Evolutionary conservation across 2,113 vertebrate species (phyloP), one percentile per base, ranked within the genome.

Genomic region (Pseudolaguvia tuberculata): DNA sequence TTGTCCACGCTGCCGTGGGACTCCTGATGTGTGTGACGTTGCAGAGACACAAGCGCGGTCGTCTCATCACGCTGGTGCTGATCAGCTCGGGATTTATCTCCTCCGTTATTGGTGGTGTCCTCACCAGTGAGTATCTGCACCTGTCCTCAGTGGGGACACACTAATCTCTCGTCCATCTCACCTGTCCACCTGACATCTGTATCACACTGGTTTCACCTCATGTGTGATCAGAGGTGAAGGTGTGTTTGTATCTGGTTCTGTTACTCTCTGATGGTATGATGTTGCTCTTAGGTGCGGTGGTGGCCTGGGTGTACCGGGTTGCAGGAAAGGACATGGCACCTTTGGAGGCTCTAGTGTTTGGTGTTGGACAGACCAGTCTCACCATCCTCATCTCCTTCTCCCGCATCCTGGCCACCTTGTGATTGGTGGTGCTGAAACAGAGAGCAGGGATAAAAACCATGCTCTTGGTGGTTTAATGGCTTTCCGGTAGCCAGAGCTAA

Each of bases 301-400:
- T 98, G 47, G 97, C 97, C 0, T 95, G 94, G 47, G 97, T 99
- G 83, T 98, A 98, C 91, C 90, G 96, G 29, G 94, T 97, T 2
- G 96, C 97, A 0, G 97, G 97, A 66, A 99, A 98, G 88, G 94
- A 92, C 85, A 99, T 99, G 96, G 93, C 92, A 58, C 96, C 96
- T 0, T 84, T 99, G 81, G 93, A 99, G 90, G 95, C 97, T 1
- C 91, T 99, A 86, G 93, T 98, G 53, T 94, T 97, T 75, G 97
- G 97, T 2, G 90, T 94, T 56, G 96, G 97, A 57, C 97, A 99
- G 89, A 99, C 96, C 68, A 88, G 93, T 65, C 87, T 99, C 82
- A 94, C 94, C 0, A 69, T 98, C 80, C 83, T 99, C 87, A 94
- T 98, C 73, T 97, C 96, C 69, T 95, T 97, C 88, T 97, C 97